Conservation (phyloP, 2,888 invertebrate genomes). For the Drosophila putrida region DNA sequence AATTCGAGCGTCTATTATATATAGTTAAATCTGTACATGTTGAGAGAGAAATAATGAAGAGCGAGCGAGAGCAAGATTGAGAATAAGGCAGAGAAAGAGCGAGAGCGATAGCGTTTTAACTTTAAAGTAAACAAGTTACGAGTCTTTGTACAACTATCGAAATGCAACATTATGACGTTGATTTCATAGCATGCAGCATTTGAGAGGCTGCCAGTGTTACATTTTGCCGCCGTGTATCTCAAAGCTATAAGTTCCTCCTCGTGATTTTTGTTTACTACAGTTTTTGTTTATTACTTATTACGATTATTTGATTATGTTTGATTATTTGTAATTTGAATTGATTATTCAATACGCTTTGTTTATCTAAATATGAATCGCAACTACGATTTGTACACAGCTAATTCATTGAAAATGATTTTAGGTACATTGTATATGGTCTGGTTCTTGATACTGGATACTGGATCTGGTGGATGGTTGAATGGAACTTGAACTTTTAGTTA, state of each 20-base stretch:
- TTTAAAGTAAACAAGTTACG: not conserved
- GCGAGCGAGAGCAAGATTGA: not conserved
- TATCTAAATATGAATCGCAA: constrained; percentile 38
- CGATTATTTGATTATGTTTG: constrained; percentile 18
- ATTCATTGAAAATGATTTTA: constrained; percentile 42
- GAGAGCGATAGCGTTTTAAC: constrained; percentile 5
- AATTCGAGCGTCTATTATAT: constrained; percentile 11
- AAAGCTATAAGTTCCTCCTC: constrained; percentile 1
- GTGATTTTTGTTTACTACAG: constrained; percentile 4
- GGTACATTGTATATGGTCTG: constrained; percentile 23
- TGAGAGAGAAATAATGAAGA: not conserved
- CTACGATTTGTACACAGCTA: constrained; percentile 40
- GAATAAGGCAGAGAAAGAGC: not conserved
- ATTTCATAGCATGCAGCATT: constrained; percentile 38
- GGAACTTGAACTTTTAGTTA: constrained; percentile 51
- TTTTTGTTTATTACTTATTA: constrained; percentile 7
- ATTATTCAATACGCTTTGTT: constrained; percentile 28
- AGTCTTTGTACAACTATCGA: constrained; percentile 36
- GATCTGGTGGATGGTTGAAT: constrained; percentile 21
- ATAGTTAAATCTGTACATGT: constrained; percentile 11
- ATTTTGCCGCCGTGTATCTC: not conserved
- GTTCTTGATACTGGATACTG: constrained; percentile 7
- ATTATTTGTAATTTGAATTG: constrained; percentile 34
- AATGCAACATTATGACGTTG: constrained; percentile 12
- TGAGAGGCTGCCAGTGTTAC: constrained; percentile 22